phyloP scores from a whole-genome alignment of 1,140 invertebrate species.

The Acromyrmex charruanus region DNA sequence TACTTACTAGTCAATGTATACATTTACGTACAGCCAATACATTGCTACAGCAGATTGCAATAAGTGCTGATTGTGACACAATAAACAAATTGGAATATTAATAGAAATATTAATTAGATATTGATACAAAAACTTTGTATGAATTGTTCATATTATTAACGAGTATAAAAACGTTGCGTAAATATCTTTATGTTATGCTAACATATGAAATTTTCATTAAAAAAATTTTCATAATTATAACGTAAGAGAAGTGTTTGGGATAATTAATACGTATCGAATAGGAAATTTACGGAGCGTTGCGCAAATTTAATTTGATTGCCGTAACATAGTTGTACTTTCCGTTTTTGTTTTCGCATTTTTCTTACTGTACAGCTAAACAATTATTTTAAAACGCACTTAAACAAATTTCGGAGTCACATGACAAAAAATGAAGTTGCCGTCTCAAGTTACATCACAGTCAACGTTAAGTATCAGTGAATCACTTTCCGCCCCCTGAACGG shows the following conservation, averaged over 20 bases:
- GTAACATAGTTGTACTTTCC: background rate
- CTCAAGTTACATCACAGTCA: conserved; percentile 67
- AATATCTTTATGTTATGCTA: conserved; percentile 3
- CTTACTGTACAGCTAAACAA: background rate
- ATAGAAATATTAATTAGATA: background rate
- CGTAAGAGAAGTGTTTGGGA: background rate
- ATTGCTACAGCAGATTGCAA: no score
- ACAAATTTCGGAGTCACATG: conserved; percentile 25
- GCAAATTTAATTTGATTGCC: conserved; percentile 3
- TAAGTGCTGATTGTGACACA: no score
- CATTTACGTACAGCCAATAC: no score
- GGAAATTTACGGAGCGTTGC: background rate
- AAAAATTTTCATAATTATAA: conserved; percentile 30
- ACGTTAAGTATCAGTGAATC: conserved; percentile 74
- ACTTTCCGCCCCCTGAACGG: conserved; percentile 73
- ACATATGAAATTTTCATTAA: conserved; percentile 26
- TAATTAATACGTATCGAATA: conserved; percentile 29
- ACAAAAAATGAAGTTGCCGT: conserved; percentile 26
- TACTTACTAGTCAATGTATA: no score
- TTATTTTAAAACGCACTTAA: background rate
- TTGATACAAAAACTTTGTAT: conserved; percentile 11
- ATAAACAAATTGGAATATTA: no score
- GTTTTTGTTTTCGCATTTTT: conserved; percentile 12
- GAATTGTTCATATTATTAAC: background rate
- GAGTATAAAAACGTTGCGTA: conserved; percentile 9